A percentile compares a stretch with the other conserved stretches of the same genome.
Conservation (phyloP, 2,113 vertebrate species). For the Clupea harengus region DNA sequence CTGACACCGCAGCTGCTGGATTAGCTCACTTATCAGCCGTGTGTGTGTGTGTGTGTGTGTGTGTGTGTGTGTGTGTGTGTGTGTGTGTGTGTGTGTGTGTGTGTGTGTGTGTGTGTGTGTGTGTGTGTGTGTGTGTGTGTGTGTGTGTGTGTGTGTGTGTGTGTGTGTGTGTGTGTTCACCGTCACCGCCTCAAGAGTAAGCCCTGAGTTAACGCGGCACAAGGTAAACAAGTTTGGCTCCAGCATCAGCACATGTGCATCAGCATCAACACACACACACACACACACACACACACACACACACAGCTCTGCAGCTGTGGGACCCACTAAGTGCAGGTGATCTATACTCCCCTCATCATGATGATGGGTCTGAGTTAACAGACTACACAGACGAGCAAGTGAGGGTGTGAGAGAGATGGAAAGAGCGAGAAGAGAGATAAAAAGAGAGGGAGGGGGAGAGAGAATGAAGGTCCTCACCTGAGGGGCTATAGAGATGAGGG, state of each 20-base stretch:
- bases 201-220: slow-evolving; percentile 24
- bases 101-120: slow-evolving; percentile 29
- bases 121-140: background rate
- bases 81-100: background rate
- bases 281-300: no score
- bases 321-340: background rate
- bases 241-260: slow-evolving; percentile 3
- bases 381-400: background rate
- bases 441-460: background rate
- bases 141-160: slow-evolving; percentile 24
- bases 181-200: background rate
- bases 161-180: background rate
- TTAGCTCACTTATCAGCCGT: background rate
- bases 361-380: background rate
- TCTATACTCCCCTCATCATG: slow-evolving; percentile 25
- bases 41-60: slow-evolving; percentile 27
- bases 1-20: background rate
- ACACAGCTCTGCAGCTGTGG: background rate
- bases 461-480: background rate
- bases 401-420: background rate
- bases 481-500: background rate
- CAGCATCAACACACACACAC: background rate
- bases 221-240: slow-evolving; percentile 21
- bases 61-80: background rate
- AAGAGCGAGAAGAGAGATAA: background rate